Evolutionary conservation across 2,888 invertebrate genomes (phyloP).

Genomic region (Ecliptopera silaceata): DNA sequence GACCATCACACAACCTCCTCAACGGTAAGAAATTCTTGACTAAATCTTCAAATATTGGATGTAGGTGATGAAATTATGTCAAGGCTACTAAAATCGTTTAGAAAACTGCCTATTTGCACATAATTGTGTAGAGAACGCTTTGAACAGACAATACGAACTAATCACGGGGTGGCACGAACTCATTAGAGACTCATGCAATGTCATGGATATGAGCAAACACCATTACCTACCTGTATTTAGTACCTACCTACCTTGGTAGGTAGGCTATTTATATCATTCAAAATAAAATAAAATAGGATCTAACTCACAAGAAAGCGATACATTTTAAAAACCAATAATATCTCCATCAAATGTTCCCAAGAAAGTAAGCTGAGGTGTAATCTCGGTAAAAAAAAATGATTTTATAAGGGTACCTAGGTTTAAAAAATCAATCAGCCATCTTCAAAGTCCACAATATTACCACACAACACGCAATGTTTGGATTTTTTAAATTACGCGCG

Average conservation of each 20-base stretch:
- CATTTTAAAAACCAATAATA: no score
- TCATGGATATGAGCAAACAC: conserved; percentile 8
- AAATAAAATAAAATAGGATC: no score
- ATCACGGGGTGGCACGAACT: conserved; percentile 52
- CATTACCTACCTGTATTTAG: not conserved
- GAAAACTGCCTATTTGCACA: conserved; percentile 39
- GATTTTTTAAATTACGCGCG: no score
- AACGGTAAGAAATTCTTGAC: conserved; percentile 28
- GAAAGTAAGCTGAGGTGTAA: no score
- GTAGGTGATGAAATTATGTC: conserved; percentile 45
- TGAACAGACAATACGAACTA: conserved; percentile 52
- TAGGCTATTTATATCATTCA: no score
- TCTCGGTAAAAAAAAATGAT: no score
- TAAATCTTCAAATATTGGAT: not conserved
- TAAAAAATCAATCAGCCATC: no score
- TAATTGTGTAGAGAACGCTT: conserved; percentile 36
- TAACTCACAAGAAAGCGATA: no score
- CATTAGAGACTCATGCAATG: conserved; percentile 9
- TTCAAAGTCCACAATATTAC: no score
- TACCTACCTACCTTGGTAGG: not conserved
- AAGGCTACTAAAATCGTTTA: conserved; percentile 51
- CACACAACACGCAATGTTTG: no score
- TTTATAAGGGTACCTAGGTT: no score
- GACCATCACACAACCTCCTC: conserved; percentile 40
- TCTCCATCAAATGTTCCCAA: no score